Base-by-base conservation (phyloP, 2,888 invertebrate genomes). In the Drosophila robusta region DNA sequence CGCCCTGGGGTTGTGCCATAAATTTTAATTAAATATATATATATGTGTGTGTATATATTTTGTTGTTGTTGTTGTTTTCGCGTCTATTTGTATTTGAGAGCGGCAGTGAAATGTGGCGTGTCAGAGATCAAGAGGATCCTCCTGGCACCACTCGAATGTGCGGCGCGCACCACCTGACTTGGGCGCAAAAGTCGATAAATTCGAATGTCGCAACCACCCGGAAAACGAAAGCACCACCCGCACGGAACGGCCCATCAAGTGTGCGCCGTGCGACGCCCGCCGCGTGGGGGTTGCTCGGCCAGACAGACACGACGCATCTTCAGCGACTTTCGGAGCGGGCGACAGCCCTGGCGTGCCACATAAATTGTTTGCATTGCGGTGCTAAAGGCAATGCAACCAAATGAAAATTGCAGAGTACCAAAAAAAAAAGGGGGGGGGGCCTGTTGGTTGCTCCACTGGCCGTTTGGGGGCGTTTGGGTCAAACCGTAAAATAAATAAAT, bases 21-120 rank as follows among this genome's bases (percentile, higher is more conserved):
- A 87, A 86, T 85, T 85, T 85, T 85, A 85, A 85, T 85, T 87
- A 85, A 85, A 85, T 86, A 85, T 87, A n/a, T n/a, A n/a, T n/a
- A n/a, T n/a, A n/a, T n/a, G n/a, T n/a, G n/a, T n/a, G n/a, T n/a
- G n/a, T n/a, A n/a, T n/a, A n/a, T n/a, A 87, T 87, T 78, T 73
- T 32, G 3, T 11, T 39, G 60, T 42, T 58, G 51, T 51, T 44
- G 47, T 36, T 47, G 46, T 44, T 36, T 44, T 45, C 26, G 34
- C 29, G 7, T 29, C 29, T 29, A 29, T 29, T 7, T 29, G 7
- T 46, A 65, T 60, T 65, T 44, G 47, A 67, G 8, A 29, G 68
- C 74, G 82, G 55, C 80, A 64, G 66, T 63, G 62, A 60, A 75
- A 75, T 75, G 72, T 66, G 58, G 52, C 75, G 60, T 57, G 32